Base-by-base conservation (phyloP, 2,888 invertebrate genomes). In the Epirrhoe tristata region DNA sequence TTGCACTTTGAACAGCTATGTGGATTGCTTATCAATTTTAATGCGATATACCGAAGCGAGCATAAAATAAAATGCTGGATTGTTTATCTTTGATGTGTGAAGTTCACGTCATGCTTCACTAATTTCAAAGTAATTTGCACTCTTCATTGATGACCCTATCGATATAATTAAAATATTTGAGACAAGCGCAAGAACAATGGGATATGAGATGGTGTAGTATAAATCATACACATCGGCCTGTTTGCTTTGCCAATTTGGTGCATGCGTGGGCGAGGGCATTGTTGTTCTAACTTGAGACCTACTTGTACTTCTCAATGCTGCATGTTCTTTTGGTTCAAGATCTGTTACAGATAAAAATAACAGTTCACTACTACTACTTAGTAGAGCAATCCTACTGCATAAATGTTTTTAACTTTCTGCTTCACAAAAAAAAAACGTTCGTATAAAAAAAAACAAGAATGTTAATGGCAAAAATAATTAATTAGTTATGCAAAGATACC, bases 191-290 rank as follows among this genome's bases (percentile, higher is more conserved):
- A 43, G 39, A 43, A 43, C 39, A 57, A 61, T 57, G 65, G 59
- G 65, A 64, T 69, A 68, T 72, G 66, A 70, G 63, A 60, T 67
- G 63, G 53, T 73, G 68, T 73, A 67, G 67, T 67, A 77, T 77
- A 76, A 77, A 79, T 82, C 75, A 78, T 48, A 48, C 48, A 6
- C 68, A 73, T 74, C 74, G 73, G 74, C 74, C 75, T 76, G 77
- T 80, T 81, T 81, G 77, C 71, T 65, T 76, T 73, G 77, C 77
- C 80, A 74, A 77, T 79, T 81, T 77, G 61, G 77, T 71, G 62
- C 55, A 63, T 56, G 74, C 72, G 84, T 83, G 81, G 85, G 84
- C 67, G 60, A 31, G 70, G 64, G 67, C 61, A 75, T 78, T 77
- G 76, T 77, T 74, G 73, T 72, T 74, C 67, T 71, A 70, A 72